These are phyloP conservation scores for Tapirus indicus DNA, from an alignment of 2,797 vertebrate genomes.

Conservation along the genomic window DNA sequence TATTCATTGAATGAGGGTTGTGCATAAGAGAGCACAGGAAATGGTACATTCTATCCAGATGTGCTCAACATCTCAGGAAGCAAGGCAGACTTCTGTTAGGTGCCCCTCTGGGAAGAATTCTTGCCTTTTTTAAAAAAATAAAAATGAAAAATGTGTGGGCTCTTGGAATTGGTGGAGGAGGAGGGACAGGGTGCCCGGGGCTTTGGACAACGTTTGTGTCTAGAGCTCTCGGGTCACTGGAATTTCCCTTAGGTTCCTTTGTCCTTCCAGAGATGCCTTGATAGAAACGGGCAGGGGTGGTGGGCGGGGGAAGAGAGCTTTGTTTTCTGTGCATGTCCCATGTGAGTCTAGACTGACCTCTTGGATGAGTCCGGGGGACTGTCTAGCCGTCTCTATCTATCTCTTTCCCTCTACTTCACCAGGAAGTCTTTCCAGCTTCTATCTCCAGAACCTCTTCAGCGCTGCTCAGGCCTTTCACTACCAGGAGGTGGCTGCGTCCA, in stretches of 20 bases:
- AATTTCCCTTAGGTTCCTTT: background rate
- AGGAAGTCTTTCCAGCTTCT: background rate
- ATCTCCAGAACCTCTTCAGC: background rate
- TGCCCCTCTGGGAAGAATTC: slow-evolving; percentile 1
- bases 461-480: background rate
- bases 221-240: background rate
- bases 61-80: background rate
- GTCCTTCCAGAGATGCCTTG: background rate
- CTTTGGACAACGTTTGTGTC: background rate
- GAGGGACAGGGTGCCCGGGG: background rate
- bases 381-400: background rate
- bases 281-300: background rate
- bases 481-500: background rate
- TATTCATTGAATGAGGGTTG: background rate
- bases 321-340: background rate
- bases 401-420: background rate
- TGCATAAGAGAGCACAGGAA: background rate
- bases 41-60: background rate
- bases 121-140: background rate
- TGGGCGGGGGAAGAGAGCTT: background rate
- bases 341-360: background rate
- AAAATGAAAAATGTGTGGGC: background rate
- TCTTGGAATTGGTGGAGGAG: background rate
- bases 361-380: background rate
- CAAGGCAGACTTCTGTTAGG: background rate